These are phyloP conservation scores for Beris morrisii DNA, from an alignment of 2,888 invertebrate species.

Conservation along the genomic window DNA sequence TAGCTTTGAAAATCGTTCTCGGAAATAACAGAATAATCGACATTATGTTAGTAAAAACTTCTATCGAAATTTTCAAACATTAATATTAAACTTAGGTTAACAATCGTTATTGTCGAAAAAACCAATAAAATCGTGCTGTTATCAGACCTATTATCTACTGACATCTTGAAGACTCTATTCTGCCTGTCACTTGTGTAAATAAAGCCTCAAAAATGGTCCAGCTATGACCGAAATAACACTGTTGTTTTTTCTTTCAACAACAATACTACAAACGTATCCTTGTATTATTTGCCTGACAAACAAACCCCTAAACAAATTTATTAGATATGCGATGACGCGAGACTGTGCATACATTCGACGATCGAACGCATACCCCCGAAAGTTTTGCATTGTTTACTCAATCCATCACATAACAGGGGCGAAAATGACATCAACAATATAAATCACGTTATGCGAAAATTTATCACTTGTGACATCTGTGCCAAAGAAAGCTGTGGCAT, in stretches of 20 bases:
- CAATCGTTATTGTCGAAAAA: too few relatives aligned
- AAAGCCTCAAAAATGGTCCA: constrained; percentile 34
- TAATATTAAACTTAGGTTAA: too few relatives aligned
- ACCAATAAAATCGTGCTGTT: too few relatives aligned
- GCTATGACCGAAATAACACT: constrained; percentile 4
- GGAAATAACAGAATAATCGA: too few relatives aligned
- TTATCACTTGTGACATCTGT: constrained; percentile 46
- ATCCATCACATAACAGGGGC: constrained; percentile 14
- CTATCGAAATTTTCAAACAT: too few relatives aligned
- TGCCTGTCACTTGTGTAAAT: constrained; percentile 37
- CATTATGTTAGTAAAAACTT: too few relatives aligned
- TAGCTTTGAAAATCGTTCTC: too few relatives aligned
- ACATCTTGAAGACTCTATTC: constrained; percentile 13
- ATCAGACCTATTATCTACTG: constrained; percentile 3
- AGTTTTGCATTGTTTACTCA: constrained; percentile 19
- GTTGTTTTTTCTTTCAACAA: too few relatives aligned
- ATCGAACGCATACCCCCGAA: too few relatives aligned
- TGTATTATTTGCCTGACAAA: constrained; percentile 36
- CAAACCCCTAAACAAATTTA: constrained; percentile 38
- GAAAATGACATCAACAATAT: constrained; percentile 24
- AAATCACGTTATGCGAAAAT: constrained; percentile 42
- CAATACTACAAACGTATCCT: constrained; percentile 3
- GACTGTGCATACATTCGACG: not conserved
- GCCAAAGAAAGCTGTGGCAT: constrained; percentile 28
- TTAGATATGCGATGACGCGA: constrained; percentile 2